Conservation (phyloP, 1,140 invertebrate genomes). For the Melipona quadrifasciata region DNA sequence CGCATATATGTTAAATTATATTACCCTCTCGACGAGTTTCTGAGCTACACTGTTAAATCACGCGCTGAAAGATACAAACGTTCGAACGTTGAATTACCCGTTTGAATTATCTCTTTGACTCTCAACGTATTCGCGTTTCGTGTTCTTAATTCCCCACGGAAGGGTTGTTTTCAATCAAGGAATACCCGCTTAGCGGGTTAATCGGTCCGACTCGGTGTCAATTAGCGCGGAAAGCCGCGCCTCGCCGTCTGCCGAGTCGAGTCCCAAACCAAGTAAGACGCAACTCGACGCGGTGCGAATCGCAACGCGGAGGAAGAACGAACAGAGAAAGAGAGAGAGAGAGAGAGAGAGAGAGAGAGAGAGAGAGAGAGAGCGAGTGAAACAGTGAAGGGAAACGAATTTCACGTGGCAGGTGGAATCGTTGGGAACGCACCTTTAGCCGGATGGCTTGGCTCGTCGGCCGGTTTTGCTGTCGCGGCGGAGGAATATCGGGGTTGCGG, state of each 20-base stretch:
- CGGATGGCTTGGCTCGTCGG: conserved; percentile 25
- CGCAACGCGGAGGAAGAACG: not conserved
- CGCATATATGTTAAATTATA: too few relatives aligned
- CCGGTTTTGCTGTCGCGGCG: conserved; percentile 50
- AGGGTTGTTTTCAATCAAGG: conserved; percentile 22
- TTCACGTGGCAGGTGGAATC: not conserved
- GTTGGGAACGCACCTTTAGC: conserved; percentile 34
- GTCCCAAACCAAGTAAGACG: not conserved
- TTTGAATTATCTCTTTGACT: not conserved
- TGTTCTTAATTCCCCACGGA: not conserved
- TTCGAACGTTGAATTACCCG: not conserved
- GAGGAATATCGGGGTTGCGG: not conserved
- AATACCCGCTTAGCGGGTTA: conserved; percentile 13
- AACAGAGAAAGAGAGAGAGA: too few relatives aligned
- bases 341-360: too few relatives aligned
- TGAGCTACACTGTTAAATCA: too few relatives aligned
- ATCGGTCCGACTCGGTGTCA: conserved; percentile 24
- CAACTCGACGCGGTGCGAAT: not conserved
- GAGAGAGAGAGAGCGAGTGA: too few relatives aligned
- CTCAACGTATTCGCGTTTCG: not conserved
- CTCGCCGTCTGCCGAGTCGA: not conserved
- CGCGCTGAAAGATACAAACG: not conserved
- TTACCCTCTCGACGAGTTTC: too few relatives aligned
- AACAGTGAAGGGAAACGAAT: conserved; percentile 2
- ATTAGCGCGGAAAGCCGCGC: not conserved